Base-by-base conservation (phyloP, 2,113 vertebrate species). In the Aviceda subcristata region DNA sequence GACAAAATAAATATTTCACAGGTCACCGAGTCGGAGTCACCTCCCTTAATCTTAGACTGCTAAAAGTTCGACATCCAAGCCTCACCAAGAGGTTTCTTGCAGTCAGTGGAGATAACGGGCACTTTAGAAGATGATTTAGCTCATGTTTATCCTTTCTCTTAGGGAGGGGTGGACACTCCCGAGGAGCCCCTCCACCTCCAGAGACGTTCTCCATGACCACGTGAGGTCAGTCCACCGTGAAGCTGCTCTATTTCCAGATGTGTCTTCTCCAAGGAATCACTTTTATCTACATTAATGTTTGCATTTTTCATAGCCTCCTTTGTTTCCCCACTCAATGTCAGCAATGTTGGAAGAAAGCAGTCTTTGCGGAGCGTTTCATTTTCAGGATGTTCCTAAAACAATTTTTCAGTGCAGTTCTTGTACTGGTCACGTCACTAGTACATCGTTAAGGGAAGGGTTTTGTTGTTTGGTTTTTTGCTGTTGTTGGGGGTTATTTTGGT, bases 171-270 rank as follows among this genome's bases (percentile, higher is more conserved):
- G 34, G 32, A 41, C 7, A 14, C 6, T 29, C 19, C 22, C 12
- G 13, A 64, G 29, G 23, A 69, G 4, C 4, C 4, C 27, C 11
- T 60, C 46, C 24, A 16, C 68, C 39, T 51, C 10, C 57, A 77
- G 41, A 46, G 74, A 68, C 1, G 20, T 29, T 68, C n/a, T 64
- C 18, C 23, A 1, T 4, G 12, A 12, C 15, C 38, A n/a, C 1
- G 0, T 53, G 32, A 69, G 18, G 7, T 8, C 34, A 57, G 7
- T 11, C 11, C 39, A 30, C 45, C 4, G 0, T 3, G 32, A 41
- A 57, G 20, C 39, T 46, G 10, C 27, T 80, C 48, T 22, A 2
- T 41, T 55, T 48, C 62, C 73, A 87, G 80, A 41, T 46, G 24
- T 0, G 1, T 20, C 55, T 68, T 73, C 39, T 60, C 75, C 45